phyloP scores from a whole-genome alignment of 2,888 invertebrate genomes.

The Hypselothyrea guttata region DNA sequence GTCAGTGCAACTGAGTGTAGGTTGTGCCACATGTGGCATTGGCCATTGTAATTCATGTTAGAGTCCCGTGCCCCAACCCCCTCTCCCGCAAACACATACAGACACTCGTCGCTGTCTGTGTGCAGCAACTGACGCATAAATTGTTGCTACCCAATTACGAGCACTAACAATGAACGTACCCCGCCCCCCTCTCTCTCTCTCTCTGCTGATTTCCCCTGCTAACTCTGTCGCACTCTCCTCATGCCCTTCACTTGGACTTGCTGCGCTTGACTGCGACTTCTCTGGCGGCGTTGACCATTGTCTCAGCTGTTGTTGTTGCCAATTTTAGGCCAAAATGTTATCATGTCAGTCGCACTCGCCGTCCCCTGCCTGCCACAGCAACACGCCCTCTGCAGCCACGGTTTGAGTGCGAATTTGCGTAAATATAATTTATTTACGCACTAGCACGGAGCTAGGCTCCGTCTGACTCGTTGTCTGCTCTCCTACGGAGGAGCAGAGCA shows the following conservation, averaged over 20 bases:
- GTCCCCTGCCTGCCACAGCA: constrained; percentile 27
- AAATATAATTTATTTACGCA: constrained; percentile 75
- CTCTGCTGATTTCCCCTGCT: not conserved
- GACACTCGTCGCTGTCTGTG: no score
- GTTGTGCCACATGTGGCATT: constrained; percentile 51
- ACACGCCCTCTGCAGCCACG: constrained; percentile 23
- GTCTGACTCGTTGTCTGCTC: constrained; percentile 23
- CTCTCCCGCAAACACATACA: not conserved
- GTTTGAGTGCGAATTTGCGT: constrained; percentile 74
- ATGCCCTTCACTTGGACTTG: not conserved
- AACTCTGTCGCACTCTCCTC: not conserved
- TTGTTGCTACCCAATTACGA: constrained; percentile 76
- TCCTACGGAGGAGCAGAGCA: no score
- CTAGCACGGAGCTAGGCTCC: constrained; percentile 43
- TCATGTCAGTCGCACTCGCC: constrained; percentile 66
- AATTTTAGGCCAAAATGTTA: constrained; percentile 78
- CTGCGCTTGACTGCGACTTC: constrained; percentile 27
- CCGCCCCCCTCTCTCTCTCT: not conserved
- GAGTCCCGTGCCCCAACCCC: constrained; percentile 12
- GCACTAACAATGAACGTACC: constrained; percentile 64
- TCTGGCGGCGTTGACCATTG: constrained; percentile 45
- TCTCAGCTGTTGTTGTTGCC: constrained; percentile 69
- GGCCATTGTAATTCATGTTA: constrained; percentile 66
- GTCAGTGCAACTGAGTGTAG: constrained; percentile 29
- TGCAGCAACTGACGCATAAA: constrained; percentile 62